Conservation (phyloP, 2,797 vertebrate species). For the Halcyon smyrnensis region DNA sequence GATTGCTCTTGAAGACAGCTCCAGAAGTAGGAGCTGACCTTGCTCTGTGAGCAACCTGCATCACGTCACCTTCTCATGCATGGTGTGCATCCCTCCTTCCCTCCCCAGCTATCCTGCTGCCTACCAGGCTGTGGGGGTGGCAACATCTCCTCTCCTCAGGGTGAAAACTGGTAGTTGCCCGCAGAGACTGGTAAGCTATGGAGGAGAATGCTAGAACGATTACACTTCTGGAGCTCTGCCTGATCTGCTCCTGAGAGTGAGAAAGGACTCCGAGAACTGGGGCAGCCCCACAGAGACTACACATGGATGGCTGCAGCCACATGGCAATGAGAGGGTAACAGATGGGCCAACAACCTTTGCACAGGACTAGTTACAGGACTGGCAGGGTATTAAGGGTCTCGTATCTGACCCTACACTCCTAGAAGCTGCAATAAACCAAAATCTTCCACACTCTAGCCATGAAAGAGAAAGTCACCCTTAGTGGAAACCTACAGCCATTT, state of each 20-base stretch:
- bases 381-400: neutral
- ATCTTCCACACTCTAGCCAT: neutral
- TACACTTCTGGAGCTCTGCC: neutral
- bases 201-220: neutral
- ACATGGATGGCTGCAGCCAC: neutral
- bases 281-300: neutral
- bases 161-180: neutral
- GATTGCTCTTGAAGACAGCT: neutral
- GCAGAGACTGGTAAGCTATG: rapidly evolving
- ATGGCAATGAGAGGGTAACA: neutral
- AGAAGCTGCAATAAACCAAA: neutral
- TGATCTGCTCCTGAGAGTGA: neutral
- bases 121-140: too few species aligned
- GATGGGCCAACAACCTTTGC: neutral
- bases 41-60: neutral
- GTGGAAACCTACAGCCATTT: conserved; percentile 28
- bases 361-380: neutral
- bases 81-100: too few species aligned
- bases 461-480: neutral
- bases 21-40: neutral
- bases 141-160: neutral
- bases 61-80: neutral
- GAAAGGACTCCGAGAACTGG: neutral
- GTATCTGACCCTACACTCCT: neutral
- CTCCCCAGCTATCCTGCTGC: neutral